Evolutionary conservation across 92 coral and sea anemone species (phyloP), one percentile per base, ranked within the genome.

Genomic region (Epizoanthus stellaris): DNA sequence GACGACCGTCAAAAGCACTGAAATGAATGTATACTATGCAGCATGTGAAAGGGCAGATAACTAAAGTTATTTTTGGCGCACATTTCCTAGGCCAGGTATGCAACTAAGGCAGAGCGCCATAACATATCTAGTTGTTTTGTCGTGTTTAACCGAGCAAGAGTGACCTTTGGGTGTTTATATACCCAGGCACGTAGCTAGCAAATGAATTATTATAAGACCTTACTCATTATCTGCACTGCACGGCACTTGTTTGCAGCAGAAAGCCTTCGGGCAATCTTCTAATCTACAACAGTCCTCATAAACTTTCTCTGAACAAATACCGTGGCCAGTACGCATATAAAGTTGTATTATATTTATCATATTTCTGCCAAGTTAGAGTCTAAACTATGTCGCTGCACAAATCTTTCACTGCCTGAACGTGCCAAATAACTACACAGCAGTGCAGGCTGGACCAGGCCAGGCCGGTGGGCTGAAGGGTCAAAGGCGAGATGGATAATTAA

Each of bases 181-280:
- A 52, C 12, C 14, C 56, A 52, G 13, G 3, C 56, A 52, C 14
- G 14, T 30, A 13, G 14, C 56, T 2, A 12, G 56, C 56, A 52
- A 52, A 13, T 76, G 15, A 23, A n/a, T n/a, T n/a, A n/a, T n/a
- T n/a, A n/a, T n/a, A n/a, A 77, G 59, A 61, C 69, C 56, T 63
- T 63, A 62, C 83, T 20, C 62, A 79, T 79, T 63, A 79, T 2
- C 72, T 45, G 15, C 14, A 3, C 83, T 64, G 83, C 83, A 79
- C 21, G 83, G 49, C 21, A 20, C 53, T 52, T 52, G 56, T 52
- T 52, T 52, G 56, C 40, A 43, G 43, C 30, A 12, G 62, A 63
- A 23, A 3, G 20, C 57, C 67, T 63, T 45, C 36, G 62, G 60
- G 40, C 34, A 10, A 62, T 43, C 16, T 25, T 19, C 3, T 61